A percentile compares a stretch with the other conserved stretches of the same genome.
Evolutionary conservation across 23 tunicate genomes (phyloP).

Genomic region (Corella eumyota): DNA sequence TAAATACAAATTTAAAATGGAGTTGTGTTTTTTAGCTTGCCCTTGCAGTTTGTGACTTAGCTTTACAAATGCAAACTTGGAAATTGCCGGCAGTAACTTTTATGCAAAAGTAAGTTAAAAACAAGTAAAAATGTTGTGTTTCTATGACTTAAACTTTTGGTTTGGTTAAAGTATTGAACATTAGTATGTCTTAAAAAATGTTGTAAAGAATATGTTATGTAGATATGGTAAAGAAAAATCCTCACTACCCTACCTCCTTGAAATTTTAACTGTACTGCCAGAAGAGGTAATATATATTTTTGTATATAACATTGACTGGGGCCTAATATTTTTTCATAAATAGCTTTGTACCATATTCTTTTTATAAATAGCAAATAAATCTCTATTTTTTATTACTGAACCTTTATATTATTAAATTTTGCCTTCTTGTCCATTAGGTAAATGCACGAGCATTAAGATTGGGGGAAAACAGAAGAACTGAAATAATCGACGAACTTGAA

Average conservation of each 20-base stretch:
- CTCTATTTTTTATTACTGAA: too few species aligned
- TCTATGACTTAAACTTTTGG: too few species aligned
- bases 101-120: constrained; percentile 63
- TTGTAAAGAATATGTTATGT: not conserved
- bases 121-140: too few species aligned
- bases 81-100: constrained; percentile 78
- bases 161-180: too few species aligned
- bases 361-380: too few species aligned
- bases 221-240: constrained; percentile 66
- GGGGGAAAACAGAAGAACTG: constrained; percentile 78
- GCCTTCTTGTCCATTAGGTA: constrained; percentile 30
- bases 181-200: not conserved
- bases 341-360: too few species aligned
- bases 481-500: constrained; percentile 91
- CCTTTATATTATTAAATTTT: too few species aligned
- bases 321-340: too few species aligned
- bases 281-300: constrained; percentile 47
- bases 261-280: constrained; percentile 75
- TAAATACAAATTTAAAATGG: too few species aligned
- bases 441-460: constrained; percentile 54
- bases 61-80: constrained; percentile 86
- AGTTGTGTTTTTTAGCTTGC: too few species aligned
- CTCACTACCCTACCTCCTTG: constrained; percentile 56
- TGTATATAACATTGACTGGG: not conserved
- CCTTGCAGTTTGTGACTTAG: constrained; percentile 77